These are phyloP conservation scores for Acrossocheilus fasciatus DNA, from an alignment of 2,797 vertebrate species.

Conservation along the genomic window DNA sequence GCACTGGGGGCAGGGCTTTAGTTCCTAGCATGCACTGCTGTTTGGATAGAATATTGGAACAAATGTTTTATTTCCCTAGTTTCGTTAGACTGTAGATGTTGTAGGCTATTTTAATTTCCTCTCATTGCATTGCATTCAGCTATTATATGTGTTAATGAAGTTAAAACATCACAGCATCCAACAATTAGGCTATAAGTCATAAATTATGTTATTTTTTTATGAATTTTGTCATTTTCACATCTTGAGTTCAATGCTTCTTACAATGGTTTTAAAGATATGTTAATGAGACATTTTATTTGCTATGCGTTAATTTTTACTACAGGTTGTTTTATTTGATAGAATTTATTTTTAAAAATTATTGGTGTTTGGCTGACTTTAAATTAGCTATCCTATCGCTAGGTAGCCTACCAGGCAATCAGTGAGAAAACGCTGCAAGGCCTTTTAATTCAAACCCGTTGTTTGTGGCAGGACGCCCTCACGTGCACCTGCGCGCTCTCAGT, in stretches of 20 bases:
- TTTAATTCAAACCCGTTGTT: background rate
- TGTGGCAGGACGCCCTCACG: constrained; percentile 27
- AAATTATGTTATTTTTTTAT: background rate
- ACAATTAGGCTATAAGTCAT: background rate
- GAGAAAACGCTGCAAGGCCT: background rate
- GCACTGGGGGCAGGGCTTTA: background rate
- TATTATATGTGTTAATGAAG: background rate
- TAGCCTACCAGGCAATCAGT: background rate
- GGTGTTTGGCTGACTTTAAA: background rate
- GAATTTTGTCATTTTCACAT: background rate
- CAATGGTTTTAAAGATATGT: background rate
- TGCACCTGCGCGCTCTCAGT: constrained; percentile 34
- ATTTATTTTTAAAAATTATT: background rate
- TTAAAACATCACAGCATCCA: too few relatives aligned
- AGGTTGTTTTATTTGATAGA: background rate
- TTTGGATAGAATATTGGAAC: background rate
- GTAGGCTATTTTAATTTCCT: background rate
- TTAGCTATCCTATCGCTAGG: background rate
- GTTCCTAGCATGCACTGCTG: background rate
- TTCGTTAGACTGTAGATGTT: background rate
- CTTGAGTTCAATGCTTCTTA: background rate
- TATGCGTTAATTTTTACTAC: background rate
- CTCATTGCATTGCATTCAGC: background rate
- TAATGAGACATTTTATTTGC: background rate
- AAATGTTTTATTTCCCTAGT: background rate